These are phyloP conservation scores for Oscheius myriophilus DNA, from an alignment of 2,888 invertebrate species.

Conservation along the genomic window DNA sequence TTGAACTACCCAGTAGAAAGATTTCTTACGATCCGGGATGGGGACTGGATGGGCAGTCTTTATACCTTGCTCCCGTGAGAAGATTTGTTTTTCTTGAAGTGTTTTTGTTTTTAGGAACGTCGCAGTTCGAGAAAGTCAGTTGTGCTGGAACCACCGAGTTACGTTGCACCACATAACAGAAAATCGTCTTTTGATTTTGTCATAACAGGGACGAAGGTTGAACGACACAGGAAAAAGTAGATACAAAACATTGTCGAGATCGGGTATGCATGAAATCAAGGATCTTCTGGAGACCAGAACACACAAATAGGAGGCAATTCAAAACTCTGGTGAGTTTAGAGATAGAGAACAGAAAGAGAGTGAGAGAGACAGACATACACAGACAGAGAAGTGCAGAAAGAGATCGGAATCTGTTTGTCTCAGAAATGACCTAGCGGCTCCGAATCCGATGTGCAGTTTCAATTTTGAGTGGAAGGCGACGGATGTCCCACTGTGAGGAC, in stretches of 20 bases:
- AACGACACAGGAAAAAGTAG: slow-evolving; percentile 12
- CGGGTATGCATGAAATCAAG: too few species aligned
- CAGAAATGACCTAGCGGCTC: too few species aligned
- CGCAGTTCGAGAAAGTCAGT: not conserved
- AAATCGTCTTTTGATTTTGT: not conserved
- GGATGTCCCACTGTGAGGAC: too few species aligned
- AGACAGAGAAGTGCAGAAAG: too few species aligned
- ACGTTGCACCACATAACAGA: not conserved
- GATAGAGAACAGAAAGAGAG: too few species aligned
- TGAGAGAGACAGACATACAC: too few species aligned
- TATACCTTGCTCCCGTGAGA: not conserved
- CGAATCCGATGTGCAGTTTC: too few species aligned
- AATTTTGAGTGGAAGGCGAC: too few species aligned
- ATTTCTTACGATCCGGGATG: not conserved
- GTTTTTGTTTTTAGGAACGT: not conserved
- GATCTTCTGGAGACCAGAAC: too few species aligned
- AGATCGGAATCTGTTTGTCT: too few species aligned
- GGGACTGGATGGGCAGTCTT: not conserved
- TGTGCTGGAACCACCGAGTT: not conserved
- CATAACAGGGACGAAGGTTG: slow-evolving; percentile 16
- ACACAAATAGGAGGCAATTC: too few species aligned
- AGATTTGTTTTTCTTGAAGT: not conserved
- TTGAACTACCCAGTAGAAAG: not conserved
- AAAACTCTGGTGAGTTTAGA: too few species aligned
- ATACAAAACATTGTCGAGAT: not conserved